A percentile compares a stretch with the other conserved stretches of the same genome.
Conservation (phyloP, 37 sponge, comb jelly and placozoan genomes). For the Theonella swinhoei region DNA sequence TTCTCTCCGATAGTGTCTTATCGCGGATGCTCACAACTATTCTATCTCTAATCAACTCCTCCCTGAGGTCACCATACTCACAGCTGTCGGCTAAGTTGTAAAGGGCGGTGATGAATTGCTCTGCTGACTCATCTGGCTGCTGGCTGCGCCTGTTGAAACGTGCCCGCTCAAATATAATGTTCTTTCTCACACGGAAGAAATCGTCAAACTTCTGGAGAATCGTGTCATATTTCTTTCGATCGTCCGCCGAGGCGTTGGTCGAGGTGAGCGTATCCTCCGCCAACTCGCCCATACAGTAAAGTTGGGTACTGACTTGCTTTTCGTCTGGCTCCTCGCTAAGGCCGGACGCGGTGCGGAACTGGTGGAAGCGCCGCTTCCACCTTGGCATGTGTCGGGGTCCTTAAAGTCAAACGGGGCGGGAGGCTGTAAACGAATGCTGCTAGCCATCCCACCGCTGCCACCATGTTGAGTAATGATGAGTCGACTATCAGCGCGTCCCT, state of each 20-base stretch:
- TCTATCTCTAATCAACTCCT: conserved; percentile 25
- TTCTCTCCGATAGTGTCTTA: conserved; percentile 17
- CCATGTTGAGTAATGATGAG: conserved; percentile 50
- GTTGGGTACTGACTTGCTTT: conserved; percentile 35
- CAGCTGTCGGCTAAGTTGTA: too few species aligned
- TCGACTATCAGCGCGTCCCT: too few species aligned
- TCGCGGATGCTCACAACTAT: conserved; percentile 44
- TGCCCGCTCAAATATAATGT: too few species aligned
- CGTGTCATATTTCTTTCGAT: too few species aligned
- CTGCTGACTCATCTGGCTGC: conserved; percentile 2
- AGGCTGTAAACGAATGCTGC: conserved; percentile 31
- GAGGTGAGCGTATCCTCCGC: conserved; percentile 40
- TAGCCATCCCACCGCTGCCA: conserved; percentile 44
- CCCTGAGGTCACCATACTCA: conserved; percentile 30
- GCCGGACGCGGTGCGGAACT: conserved; percentile 35
- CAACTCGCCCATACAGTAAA: conserved; percentile 43
- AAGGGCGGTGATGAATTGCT: conserved; percentile 24
- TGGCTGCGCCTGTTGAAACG: too few species aligned
- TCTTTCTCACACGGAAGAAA: too few species aligned
- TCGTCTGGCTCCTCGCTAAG: too few species aligned
- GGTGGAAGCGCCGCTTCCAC: conserved; percentile 28
- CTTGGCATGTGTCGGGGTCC: conserved; percentile 13
- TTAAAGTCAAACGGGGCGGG: too few species aligned
- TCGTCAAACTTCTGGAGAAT: too few species aligned
- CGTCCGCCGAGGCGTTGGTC: conserved; percentile 23